Evolutionary conservation across 2,113 vertebrate genomes (phyloP).

Genomic region (Brevimyrus niger): DNA sequence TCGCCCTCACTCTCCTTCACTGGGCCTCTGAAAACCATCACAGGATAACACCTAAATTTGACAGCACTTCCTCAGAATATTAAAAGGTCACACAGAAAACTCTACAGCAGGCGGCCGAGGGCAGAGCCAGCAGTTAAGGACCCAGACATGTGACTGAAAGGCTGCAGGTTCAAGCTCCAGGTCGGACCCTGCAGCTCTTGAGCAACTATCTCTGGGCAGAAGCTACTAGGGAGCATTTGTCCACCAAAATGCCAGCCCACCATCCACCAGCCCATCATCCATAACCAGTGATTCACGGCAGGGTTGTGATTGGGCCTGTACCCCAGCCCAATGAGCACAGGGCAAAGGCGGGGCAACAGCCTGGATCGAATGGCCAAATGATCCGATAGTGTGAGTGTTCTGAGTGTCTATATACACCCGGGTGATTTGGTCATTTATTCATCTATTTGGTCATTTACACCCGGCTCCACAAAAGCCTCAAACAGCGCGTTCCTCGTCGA

Average conservation of each 20-base stretch:
- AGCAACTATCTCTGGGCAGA: background rate
- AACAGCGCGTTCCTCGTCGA: background rate
- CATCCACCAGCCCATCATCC: background rate
- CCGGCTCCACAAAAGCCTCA: background rate
- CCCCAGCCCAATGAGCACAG: background rate
- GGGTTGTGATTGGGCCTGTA: background rate
- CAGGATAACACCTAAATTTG: background rate
- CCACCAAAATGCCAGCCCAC: background rate
- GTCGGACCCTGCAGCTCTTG: background rate
- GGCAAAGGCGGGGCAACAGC: background rate
- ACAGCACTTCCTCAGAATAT: background rate
- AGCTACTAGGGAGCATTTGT: background rate
- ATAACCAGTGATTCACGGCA: background rate
- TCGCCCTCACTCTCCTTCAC: background rate
- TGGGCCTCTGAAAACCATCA: background rate
- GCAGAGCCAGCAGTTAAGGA: background rate
- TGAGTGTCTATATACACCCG: background rate
- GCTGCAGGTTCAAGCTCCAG: background rate
- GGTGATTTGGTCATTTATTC: background rate
- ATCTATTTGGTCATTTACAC: background rate
- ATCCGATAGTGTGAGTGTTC: background rate
- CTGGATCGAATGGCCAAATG: background rate
- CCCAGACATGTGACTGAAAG: background rate
- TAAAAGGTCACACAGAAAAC: background rate
- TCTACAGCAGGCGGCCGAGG: background rate